Evolutionary conservation across 2,113 vertebrate species (phyloP), one percentile per base, ranked within the genome.

Genomic region (Myiopsitta monachus): DNA sequence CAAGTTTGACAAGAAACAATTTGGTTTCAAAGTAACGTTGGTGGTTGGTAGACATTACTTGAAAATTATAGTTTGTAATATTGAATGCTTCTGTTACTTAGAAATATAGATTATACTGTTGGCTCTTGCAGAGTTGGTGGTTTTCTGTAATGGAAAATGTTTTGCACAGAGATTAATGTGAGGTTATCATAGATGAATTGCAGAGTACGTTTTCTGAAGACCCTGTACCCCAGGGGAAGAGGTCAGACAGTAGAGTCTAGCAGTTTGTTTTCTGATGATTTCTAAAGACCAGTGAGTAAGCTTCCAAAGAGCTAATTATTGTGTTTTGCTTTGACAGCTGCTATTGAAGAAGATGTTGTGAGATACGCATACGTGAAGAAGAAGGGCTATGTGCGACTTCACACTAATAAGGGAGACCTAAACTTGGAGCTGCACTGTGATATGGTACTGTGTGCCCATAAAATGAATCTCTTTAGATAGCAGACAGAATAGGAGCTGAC

Each of bases 371-470:
- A 99, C 1, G 99, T 99, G 94, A 99, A 99, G 98, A 99, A 99
- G 93, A 99, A 99, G 88, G 99, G 99, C 64, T 99, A 99, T 4
- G 98, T 99, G 64, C 98, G 99, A 68, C 97, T 99, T 17, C 99
- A 99, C 95, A 99, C 99, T 10, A 99, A 98, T 95, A 98, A 98
- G 92, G 99, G 99, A 22, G 99, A 99, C 96, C 92, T 99, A 14
- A 99, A 99, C 89, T 74, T 99, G 67, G 99, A 99, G 97, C 92
- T 99, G 74, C 98, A 99, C 96, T 99, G 99, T 47, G 99, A 99
- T 94, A 98, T 99, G 99, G 99, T 99, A 96, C 80, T 55, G 96
- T 95, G 57, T 36, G 14, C 36, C 38, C 7, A 3, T 5, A 13
- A 36, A 15, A 79, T 77, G 12, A 31, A 44, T 46, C 30, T 68